Evolutionary conservation across 2,888 invertebrate species (phyloP).

Genomic region (Campoplex capitator): DNA sequence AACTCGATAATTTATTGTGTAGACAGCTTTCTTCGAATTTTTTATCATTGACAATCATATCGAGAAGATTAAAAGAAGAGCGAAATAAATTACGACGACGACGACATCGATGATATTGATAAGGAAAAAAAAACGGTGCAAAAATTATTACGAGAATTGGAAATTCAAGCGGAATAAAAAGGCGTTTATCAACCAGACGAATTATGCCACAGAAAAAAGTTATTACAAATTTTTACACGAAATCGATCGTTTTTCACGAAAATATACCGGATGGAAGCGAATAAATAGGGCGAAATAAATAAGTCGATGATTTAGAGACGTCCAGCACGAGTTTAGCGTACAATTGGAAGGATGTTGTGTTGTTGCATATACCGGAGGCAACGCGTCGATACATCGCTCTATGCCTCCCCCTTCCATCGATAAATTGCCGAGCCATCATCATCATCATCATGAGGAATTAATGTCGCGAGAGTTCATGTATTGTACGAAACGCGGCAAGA

Average conservation of each 20-base stretch:
- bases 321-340: not conserved
- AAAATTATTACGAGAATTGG: not conserved
- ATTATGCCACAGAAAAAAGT: too few relatives aligned
- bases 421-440: constrained; percentile 54
- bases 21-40: not conserved
- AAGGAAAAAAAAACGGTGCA: not conserved
- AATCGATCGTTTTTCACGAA: not conserved
- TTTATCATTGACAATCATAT: not conserved
- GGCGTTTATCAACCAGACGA: too few relatives aligned
- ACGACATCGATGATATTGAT: not conserved
- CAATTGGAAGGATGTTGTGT: constrained; percentile 4
- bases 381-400: constrained; percentile 3
- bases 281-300: not conserved
- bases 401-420: constrained; percentile 29
- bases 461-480: constrained; percentile 50
- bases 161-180: too few relatives aligned
- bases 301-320: not conserved
- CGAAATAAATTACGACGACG: not conserved
- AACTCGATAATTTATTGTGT: not conserved
- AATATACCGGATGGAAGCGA: not conserved
- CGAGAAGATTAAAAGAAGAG: not conserved
- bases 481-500: constrained; percentile 2
- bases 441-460: constrained; percentile 57
- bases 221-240: too few relatives aligned
- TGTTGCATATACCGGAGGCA: not conserved